A percentile compares a stretch with the other conserved stretches of the same genome.
phyloP scores from a whole-genome alignment of 2,888 invertebrate species.

The Eupithecia subumbrata region DNA sequence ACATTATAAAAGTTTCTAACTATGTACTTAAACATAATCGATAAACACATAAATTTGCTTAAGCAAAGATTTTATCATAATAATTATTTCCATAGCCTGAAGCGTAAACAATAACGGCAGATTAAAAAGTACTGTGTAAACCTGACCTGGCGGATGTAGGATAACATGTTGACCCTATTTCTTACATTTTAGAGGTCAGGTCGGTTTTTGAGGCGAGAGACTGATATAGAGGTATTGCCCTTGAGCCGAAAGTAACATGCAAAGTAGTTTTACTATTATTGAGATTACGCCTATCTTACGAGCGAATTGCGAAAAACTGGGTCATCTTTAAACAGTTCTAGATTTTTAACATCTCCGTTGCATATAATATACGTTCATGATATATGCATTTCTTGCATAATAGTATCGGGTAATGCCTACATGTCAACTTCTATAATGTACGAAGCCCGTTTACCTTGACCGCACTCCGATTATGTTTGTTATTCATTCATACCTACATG shows the following conservation, averaged over 20 bases:
- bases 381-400: constrained; percentile 49
- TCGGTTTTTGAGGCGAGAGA: constrained; percentile 35
- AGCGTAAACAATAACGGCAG: constrained; percentile 33
- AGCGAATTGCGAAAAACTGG: constrained; percentile 32
- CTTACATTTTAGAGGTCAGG: constrained; percentile 43
- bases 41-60: constrained; percentile 13
- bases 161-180: constrained; percentile 43
- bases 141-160: constrained; percentile 37
- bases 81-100: constrained; percentile 34
- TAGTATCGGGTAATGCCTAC: constrained; percentile 43
- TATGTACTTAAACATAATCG: constrained; percentile 8
- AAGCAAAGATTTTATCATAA: constrained; percentile 10
- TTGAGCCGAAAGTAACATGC: constrained; percentile 40
- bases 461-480: constrained; percentile 62
- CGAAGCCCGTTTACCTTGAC: constrained; percentile 75
- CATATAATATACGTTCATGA: constrained; percentile 27
- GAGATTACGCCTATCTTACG: constrained; percentile 35
- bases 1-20: not conserved
- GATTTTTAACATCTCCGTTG: not conserved
- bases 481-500: constrained; percentile 64
- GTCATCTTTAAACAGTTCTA: constrained; percentile 27
- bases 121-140: constrained; percentile 29
- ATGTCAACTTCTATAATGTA: constrained; percentile 53
- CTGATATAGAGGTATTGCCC: constrained; percentile 43
- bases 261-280: constrained; percentile 35